Evolutionary conservation across 2,113 vertebrate species (phyloP), one percentile per base, ranked within the genome.

Genomic region (Rhinichthys klamathensis): DNA sequence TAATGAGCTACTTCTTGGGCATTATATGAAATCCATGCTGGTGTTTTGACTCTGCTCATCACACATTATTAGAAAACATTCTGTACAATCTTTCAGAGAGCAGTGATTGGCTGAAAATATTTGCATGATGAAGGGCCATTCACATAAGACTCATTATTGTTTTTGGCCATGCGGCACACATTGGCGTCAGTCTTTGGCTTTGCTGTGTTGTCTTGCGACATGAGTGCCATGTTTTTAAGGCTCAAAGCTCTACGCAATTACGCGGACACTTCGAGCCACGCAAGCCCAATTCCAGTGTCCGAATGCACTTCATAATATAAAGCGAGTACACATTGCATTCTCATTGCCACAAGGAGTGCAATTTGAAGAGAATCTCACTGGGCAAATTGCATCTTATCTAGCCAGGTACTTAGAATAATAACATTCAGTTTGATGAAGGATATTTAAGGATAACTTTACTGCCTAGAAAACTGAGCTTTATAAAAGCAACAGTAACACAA

Each of bases 61-160:
- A 76, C 74, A 76, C 46, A 76, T 54, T 21, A 30, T 32, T 23
- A 35, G 49, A 77, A 30, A 77, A 56, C 49, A 78, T 60, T 54
- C 63, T 27, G 10, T 51, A 6, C 8, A 32, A 54, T 56, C 49
- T 35, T 58, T 77, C 49, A 32, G 16, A 58, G 74, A 35, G 27
- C 49, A 76, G 49, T 54, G 15, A 32, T 54, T 35, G 74, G 74
- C 44, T 77, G 54, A 77, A 51, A 77, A 32, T 77, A 35, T 56
- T 51, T 77, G 49, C 27, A 56, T 54, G 49, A 32, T 77, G 30
- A 77, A 77, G 51, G 51, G 16, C 75, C 46, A 51, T 77, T 35
- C 75, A 35, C 74, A 77, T 21, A 77, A 32, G 74, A 56, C 18
- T 3, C 30, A 0, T 2, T 49, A 18, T 51, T 32, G 25, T 54